These are phyloP conservation scores for Eilema sororculum DNA, from an alignment of 2,888 invertebrate genomes.

Conservation along the genomic window DNA sequence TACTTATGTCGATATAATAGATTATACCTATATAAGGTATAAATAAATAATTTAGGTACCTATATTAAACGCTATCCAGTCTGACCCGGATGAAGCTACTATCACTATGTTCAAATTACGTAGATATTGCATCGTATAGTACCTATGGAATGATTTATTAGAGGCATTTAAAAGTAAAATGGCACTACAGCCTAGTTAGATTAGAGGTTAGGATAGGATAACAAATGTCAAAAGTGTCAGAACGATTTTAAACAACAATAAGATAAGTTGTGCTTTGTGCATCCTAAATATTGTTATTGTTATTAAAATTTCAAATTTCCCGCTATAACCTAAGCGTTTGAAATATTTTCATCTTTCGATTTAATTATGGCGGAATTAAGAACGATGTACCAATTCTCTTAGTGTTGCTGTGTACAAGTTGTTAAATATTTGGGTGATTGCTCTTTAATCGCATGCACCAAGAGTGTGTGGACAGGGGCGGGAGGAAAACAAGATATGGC, in stretches of 20 bases:
- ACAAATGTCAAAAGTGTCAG: slow-evolving; percentile 6
- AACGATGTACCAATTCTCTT: slow-evolving; percentile 56
- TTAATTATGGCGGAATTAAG: slow-evolving; percentile 70
- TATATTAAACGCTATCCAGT: too few species aligned
- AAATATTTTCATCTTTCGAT: slow-evolving; percentile 61
- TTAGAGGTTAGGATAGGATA: neutral
- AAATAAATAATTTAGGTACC: too few species aligned
- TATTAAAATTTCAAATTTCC: slow-evolving; percentile 63
- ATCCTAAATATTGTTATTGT: neutral
- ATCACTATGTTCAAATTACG: neutral
- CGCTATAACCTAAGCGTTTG: slow-evolving; percentile 65
- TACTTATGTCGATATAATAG: too few species aligned
- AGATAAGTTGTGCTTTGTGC: neutral
- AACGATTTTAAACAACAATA: neutral
- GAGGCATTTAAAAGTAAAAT: neutral
- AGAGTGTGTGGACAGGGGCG: slow-evolving; percentile 61
- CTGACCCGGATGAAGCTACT: too few species aligned
- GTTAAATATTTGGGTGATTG: slow-evolving; percentile 54
- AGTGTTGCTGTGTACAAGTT: slow-evolving; percentile 41
- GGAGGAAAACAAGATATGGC: slow-evolving; percentile 77
- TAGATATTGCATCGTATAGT: neutral
- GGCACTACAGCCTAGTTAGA: neutral
- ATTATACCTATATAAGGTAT: too few species aligned
- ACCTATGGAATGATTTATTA: neutral
- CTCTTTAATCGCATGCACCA: slow-evolving; percentile 58